Percentiles rank a stretch among this genome's conserved stretches.
Conservation (phyloP, 2,797 vertebrate genomes). For the Synaphobranchus kaupii region DNA sequence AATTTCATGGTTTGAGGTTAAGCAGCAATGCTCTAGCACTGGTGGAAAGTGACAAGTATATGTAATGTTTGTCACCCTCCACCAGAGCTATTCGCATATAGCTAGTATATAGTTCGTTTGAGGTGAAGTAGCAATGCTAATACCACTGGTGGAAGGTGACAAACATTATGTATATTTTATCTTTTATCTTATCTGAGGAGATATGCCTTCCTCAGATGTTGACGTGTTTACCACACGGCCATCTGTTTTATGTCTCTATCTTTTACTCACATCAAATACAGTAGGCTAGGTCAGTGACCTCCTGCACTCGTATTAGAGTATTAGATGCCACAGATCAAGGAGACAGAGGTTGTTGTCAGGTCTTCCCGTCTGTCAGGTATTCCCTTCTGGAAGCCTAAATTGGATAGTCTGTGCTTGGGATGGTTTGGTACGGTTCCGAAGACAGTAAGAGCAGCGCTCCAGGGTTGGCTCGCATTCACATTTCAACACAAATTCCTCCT, state of each 20-base stretch:
- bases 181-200: not conserved
- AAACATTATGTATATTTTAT: not conserved
- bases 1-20: not conserved
- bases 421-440: not conserved
- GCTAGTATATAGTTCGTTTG: too few relatives aligned
- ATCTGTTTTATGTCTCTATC: not conserved
- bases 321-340: not conserved
- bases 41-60: not conserved
- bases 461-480: not conserved
- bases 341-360: not conserved
- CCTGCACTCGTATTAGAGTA: not conserved
- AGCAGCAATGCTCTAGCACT: not conserved
- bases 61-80: too few relatives aligned
- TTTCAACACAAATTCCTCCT: not conserved
- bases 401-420: not conserved
- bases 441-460: not conserved
- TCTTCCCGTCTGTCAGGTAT: too few relatives aligned
- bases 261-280: not conserved
- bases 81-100: too few relatives aligned
- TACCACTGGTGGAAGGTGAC: not conserved
- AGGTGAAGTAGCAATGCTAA: not conserved
- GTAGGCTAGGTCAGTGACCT: not conserved
- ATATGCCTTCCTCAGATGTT: not conserved
- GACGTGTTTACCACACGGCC: not conserved
- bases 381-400: not conserved